A percentile compares a stretch with the other conserved stretches of the same genome.
Evolutionary conservation across 2,113 vertebrate species (phyloP).

Genomic region (Axis porcinus): DNA sequence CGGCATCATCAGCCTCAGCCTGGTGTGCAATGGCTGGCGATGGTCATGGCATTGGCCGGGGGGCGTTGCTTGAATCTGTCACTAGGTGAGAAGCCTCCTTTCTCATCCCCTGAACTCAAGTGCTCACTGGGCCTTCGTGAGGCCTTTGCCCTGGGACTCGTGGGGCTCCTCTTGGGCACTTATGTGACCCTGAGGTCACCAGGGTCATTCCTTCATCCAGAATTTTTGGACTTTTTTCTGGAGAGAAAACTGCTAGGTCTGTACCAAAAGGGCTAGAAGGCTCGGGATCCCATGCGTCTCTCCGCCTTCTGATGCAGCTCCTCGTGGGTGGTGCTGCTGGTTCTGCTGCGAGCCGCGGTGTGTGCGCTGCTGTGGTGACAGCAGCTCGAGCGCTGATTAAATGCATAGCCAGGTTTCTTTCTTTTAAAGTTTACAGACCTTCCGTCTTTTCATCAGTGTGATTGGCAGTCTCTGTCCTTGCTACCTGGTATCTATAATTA

Average conservation of each 20-base stretch:
- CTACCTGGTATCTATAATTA: neutral
- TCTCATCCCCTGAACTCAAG: neutral
- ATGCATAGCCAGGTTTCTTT: neutral
- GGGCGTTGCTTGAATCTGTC: neutral
- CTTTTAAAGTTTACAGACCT: neutral
- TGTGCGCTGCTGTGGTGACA: neutral
- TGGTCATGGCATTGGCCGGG: neutral
- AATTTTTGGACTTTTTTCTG: neutral
- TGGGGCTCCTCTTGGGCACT: neutral
- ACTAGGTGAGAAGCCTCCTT: neutral
- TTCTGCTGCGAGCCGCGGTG: neutral
- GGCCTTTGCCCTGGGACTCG: neutral
- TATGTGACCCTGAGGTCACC: neutral
- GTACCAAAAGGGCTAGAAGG: neutral
- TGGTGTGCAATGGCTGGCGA: neutral
- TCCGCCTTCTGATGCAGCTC: neutral
- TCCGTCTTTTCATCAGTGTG: neutral
- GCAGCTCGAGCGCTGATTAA: neutral
- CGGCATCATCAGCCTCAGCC: neutral
- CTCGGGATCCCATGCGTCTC: neutral
- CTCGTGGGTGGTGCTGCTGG: neutral
- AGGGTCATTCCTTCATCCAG: neutral
- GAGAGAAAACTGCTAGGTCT: neutral
- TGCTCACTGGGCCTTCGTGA: neutral
- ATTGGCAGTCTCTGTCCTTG: neutral